A percentile compares a stretch with the other conserved stretches of the same genome.
Evolutionary conservation across 2,888 invertebrate species (phyloP).

Genomic region (Anagyrus pseudococci): DNA sequence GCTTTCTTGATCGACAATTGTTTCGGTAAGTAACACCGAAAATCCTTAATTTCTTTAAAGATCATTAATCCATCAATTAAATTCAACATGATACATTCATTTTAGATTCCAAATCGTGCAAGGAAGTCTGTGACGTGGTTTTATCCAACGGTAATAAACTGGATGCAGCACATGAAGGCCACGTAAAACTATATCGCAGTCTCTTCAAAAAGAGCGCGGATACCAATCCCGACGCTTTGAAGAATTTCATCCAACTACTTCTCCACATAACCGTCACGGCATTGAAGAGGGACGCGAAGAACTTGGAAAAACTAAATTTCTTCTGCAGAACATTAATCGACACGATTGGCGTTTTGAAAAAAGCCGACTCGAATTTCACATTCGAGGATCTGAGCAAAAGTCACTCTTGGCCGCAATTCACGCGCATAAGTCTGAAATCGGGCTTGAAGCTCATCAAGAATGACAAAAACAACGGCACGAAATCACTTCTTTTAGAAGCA

Average conservation of each 20-base stretch:
- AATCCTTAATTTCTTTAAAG: too few relatives aligned
- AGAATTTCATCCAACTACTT: conserved; percentile 50
- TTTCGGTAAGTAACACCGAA: conserved; percentile 50
- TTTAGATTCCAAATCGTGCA: conserved; percentile 47
- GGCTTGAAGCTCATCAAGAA: conserved; percentile 65
- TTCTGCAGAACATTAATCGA: conserved; percentile 45
- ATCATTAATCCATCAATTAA: conserved; percentile 14
- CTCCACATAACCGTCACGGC: conserved; percentile 50
- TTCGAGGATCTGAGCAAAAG: conserved; percentile 50
- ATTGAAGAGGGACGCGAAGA: conserved; percentile 53
- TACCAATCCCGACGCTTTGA: conserved; percentile 40
- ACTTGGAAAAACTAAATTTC: conserved; percentile 47
- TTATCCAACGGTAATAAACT: conserved; percentile 54
- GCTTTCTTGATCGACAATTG: conserved; percentile 65
- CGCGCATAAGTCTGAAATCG: conserved; percentile 69
- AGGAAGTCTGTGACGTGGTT: conserved; percentile 46
- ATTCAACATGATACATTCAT: too few relatives aligned
- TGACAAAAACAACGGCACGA: conserved; percentile 47
- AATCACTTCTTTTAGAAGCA: conserved; percentile 65
- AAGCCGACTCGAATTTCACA: conserved; percentile 28
- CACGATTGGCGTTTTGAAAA: conserved; percentile 43
- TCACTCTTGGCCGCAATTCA: conserved; percentile 56
- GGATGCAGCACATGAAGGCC: conserved; percentile 46
- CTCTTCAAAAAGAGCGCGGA: conserved; percentile 46
- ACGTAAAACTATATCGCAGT: conserved; percentile 47